These are phyloP conservation scores for Autographa pulchrina DNA, from an alignment of 2,888 invertebrate genomes.

Conservation along the genomic window DNA sequence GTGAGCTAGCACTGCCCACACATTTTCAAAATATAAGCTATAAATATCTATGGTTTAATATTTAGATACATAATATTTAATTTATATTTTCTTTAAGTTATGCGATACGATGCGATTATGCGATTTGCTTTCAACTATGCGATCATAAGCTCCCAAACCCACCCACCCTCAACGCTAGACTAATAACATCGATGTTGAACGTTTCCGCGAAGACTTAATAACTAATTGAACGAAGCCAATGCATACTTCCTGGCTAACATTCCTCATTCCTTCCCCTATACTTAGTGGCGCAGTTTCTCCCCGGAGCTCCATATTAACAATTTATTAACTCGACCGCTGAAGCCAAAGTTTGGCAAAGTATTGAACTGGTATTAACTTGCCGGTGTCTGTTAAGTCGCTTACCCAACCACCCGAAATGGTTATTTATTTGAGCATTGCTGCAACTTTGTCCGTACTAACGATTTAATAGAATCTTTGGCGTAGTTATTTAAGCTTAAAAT, in stretches of 20 bases:
- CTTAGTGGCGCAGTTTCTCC: conserved; percentile 22
- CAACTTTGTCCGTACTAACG: conserved; percentile 25
- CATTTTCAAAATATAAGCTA: background rate
- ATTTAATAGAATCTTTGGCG: background rate
- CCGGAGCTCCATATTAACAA: conserved; percentile 44
- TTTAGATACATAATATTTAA: too few species aligned
- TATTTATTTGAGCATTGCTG: conserved; percentile 37
- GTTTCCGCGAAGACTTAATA: conserved; percentile 12
- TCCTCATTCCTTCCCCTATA: conserved; percentile 15
- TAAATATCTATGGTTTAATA: background rate
- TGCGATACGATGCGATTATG: too few species aligned
- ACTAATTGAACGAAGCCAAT: background rate
- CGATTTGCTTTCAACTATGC: too few species aligned
- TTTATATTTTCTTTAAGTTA: too few species aligned
- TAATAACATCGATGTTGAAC: background rate
- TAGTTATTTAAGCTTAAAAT: background rate
- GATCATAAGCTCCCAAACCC: background rate
- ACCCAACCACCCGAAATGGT: conserved; percentile 25
- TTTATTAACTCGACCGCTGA: conserved; percentile 41
- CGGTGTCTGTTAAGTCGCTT: conserved; percentile 33
- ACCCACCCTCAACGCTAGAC: background rate
- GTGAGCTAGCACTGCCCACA: background rate
- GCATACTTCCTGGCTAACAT: conserved; percentile 20
- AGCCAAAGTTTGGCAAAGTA: conserved; percentile 40
- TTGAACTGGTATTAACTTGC: conserved; percentile 47